Evolutionary conservation across 1,140 invertebrate species (phyloP).

Genomic region (Bombus huntii): DNA sequence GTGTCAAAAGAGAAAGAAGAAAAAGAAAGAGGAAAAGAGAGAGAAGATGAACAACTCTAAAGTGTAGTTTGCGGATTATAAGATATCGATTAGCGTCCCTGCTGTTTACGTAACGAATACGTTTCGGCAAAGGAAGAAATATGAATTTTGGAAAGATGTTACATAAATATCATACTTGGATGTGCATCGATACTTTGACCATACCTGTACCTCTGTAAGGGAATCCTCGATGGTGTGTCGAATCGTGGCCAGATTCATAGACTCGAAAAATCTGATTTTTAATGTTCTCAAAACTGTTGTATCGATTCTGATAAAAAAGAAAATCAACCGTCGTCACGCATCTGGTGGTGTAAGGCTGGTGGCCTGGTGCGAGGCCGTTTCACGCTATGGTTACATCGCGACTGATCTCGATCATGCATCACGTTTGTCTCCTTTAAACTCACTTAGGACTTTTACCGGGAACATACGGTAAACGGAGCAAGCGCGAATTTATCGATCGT

Average conservation of each 20-base stretch:
- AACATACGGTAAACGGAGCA: constrained; percentile 58
- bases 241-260: constrained; percentile 20
- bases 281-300: constrained; percentile 21
- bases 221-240: constrained; percentile 16
- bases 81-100: constrained; percentile 5
- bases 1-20: no score
- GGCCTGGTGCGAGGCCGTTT: constrained; percentile 78
- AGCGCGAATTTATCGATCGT: constrained; percentile 79
- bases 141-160: not conserved
- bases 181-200: not conserved
- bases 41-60: not conserved
- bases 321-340: constrained; percentile 72
- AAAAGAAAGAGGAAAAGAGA: not conserved
- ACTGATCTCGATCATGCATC: constrained; percentile 75
- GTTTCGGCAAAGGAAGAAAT: no score
- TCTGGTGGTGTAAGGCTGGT: constrained; percentile 73
- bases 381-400: constrained; percentile 81
- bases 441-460: constrained; percentile 62
- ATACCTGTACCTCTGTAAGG: constrained; percentile 43
- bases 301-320: constrained; percentile 42
- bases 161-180: not conserved
- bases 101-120: constrained; percentile 12
- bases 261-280: constrained; percentile 23
- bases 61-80: not conserved
- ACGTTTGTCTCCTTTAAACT: constrained; percentile 72